Conservation (phyloP, 2,888 invertebrate genomes). For the Nomada fabriciana region DNA sequence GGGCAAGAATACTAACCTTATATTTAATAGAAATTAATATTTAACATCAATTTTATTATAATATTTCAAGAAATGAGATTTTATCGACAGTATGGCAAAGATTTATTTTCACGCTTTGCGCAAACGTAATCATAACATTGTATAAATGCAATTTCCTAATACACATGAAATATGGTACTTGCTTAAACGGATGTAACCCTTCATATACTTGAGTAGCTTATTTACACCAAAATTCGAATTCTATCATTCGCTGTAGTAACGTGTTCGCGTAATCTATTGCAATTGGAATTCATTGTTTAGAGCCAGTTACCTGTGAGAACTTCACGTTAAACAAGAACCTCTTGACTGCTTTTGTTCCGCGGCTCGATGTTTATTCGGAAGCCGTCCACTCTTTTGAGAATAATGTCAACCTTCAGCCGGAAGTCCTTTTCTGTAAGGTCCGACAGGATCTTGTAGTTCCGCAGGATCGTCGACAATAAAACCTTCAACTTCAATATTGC, state of each 20-base stretch:
- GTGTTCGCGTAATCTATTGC: not conserved
- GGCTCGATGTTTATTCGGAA: conserved; percentile 90
- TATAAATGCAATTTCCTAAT: not conserved
- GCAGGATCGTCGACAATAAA: conserved; percentile 90
- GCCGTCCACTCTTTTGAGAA: conserved; percentile 91
- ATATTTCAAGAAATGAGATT: no score
- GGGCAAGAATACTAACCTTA: no score
- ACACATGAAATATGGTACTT: not conserved
- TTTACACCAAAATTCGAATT: not conserved
- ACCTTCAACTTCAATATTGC: conserved; percentile 93
- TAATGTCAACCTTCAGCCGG: conserved; percentile 91
- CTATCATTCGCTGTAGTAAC: not conserved
- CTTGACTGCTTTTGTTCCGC: conserved; percentile 84
- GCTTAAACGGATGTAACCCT: no score
- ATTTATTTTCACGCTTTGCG: not conserved
- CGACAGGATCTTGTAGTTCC: conserved; percentile 90
- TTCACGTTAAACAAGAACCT: conserved; percentile 1
- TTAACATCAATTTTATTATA: no score
- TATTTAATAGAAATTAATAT: no score
- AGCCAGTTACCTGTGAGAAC: conserved; percentile 8
- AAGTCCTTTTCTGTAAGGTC: conserved; percentile 89
- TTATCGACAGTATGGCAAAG: no score
- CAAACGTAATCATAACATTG: not conserved
- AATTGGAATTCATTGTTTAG: conserved; percentile 2
- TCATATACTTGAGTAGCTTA: no score